Evolutionary conservation across 2,797 vertebrate species (phyloP).

Genomic region (Crocidura indochinensis): DNA sequence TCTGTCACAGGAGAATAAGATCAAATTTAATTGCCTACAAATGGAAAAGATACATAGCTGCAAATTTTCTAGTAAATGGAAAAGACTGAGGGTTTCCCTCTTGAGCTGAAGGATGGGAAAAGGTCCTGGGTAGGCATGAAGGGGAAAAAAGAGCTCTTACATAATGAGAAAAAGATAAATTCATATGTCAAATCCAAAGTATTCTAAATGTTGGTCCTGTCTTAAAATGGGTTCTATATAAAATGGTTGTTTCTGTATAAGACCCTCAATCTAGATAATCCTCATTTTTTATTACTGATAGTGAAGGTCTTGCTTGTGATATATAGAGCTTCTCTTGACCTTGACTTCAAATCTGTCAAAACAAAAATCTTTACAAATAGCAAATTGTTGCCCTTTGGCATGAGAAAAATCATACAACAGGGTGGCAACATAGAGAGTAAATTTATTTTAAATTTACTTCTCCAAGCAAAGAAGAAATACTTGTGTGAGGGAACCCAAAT

Average conservation of each 20-base stretch:
- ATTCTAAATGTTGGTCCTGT: background rate
- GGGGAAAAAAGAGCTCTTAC: background rate
- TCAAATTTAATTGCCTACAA: background rate
- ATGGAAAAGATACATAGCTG: background rate
- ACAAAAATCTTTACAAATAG: too few relatives aligned
- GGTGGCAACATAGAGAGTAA: too few relatives aligned
- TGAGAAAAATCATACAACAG: too few relatives aligned
- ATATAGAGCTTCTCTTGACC: too few relatives aligned
- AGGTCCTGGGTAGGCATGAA: background rate
- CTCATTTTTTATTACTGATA: background rate
- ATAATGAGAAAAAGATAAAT: background rate
- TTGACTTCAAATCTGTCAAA: too few relatives aligned
- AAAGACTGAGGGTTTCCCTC: too few relatives aligned
- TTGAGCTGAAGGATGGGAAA: background rate
- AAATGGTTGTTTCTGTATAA: background rate
- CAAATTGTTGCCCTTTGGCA: too few relatives aligned
- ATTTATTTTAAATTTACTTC: too few relatives aligned
- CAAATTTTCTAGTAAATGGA: background rate
- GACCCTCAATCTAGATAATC: background rate
- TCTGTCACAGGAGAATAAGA: background rate
- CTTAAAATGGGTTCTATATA: background rate
- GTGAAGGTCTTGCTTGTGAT: background rate
- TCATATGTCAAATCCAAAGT: background rate
- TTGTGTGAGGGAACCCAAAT: too few relatives aligned
- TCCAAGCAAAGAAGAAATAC: too few relatives aligned